Conservation (phyloP, 2,797 vertebrate species). For the Xenopus petersii region DNA sequence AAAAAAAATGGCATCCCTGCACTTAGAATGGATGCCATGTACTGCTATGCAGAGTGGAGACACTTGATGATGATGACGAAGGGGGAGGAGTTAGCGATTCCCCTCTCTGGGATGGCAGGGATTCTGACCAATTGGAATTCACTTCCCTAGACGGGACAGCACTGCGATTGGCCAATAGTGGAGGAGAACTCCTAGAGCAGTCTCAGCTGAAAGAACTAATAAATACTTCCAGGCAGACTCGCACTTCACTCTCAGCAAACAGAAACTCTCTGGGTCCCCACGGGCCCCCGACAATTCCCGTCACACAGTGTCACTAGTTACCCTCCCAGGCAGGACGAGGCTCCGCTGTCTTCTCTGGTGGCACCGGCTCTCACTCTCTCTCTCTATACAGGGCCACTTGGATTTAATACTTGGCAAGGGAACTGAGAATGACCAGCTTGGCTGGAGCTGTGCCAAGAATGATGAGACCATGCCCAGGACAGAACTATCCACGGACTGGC, state of each 20-base stretch:
- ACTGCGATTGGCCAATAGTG: slow-evolving; percentile 77
- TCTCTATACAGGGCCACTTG: slow-evolving; percentile 52
- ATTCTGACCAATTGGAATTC: slow-evolving; percentile 71
- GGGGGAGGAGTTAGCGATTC: slow-evolving; percentile 51
- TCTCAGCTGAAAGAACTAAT: slow-evolving; percentile 78
- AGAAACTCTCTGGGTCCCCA: slow-evolving; percentile 55
- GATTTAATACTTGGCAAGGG: slow-evolving; percentile 61
- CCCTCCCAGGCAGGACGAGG: neutral
- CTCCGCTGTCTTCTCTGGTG: neutral
- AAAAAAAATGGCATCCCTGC: neutral
- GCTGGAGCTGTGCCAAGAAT: slow-evolving; percentile 90
- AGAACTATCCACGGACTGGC: slow-evolving; percentile 89
- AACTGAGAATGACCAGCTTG: slow-evolving; percentile 79
- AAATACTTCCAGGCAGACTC: slow-evolving; percentile 74
- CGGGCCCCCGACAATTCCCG: neutral
- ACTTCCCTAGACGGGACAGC: slow-evolving; percentile 62
- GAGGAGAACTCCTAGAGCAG: slow-evolving; percentile 63
- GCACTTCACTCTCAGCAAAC: slow-evolving; percentile 72
- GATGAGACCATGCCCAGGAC: slow-evolving; percentile 91
- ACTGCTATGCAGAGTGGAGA: slow-evolving; percentile 9
- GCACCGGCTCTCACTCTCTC: slow-evolving; percentile 35
- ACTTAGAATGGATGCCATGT: slow-evolving; percentile 11
- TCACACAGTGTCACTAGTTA: neutral
- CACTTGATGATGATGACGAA: neutral
- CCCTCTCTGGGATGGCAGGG: slow-evolving; percentile 65